Evolutionary conservation across 2,888 invertebrate species (phyloP), one percentile per base, ranked within the genome.

Genomic region (Elmis aenea): DNA sequence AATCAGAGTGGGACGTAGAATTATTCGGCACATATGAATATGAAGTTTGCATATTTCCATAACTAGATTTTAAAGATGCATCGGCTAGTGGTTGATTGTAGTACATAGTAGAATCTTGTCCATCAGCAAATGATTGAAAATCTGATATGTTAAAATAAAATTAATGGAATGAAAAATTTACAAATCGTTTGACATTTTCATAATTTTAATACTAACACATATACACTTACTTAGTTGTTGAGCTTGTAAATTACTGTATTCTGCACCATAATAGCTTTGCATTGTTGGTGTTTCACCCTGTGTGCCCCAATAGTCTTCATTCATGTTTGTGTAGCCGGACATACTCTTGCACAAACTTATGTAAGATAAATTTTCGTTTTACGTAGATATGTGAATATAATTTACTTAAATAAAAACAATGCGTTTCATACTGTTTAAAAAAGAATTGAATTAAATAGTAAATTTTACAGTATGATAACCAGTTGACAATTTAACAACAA

Each of bases 91-190:
- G 36, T 54, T 70, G 69, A 25, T 70, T 70, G 45, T 67, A 72
- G 65, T 64, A 45, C 3, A 35, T 30, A 15, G 34, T 30, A 5
- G 26, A 26, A 29, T 40, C 28, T 11, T 9, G 32, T 48, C 68
- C 71, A 6, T 70, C 68, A 15, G 71, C 68, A 55, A 75, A 73
- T 10, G 71, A 67, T 60, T 77, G 77, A 54, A 78, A 78, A 60
- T 79, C 79, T 79, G 57, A 37, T 63, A 59, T n/a, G n/a, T n/a
- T n/a, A n/a, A n/a, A n/a, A n/a, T n/a, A n/a, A n/a, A n/a, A n/a
- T n/a, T n/a, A n/a, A n/a, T n/a, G n/a, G n/a, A n/a, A n/a, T n/a
- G n/a, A n/a, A n/a, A n/a, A n/a, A n/a, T n/a, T n/a, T n/a, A 41
- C 40, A 13, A 38, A 9, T 11, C n/a, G 26, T n/a, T 10, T 42